These are phyloP conservation scores for Trichogramma pretiosum DNA, from an alignment of 1,140 invertebrate species.

Conservation along the genomic window DNA sequence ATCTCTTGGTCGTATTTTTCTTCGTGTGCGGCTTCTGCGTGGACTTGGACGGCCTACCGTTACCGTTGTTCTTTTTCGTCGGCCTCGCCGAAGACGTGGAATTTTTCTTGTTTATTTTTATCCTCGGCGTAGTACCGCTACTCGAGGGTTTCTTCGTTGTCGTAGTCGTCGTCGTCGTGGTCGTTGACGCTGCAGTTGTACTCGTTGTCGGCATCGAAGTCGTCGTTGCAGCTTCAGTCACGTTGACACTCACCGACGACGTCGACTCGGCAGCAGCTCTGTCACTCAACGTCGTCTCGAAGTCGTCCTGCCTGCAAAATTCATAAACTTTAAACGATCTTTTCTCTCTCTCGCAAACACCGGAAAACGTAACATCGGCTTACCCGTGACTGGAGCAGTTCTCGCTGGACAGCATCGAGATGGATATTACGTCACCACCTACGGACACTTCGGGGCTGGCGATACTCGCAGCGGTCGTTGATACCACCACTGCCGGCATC, in stretches of 20 bases:
- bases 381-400: conserved; percentile 3
- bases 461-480: neutral
- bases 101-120: too few species aligned
- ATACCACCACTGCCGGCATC: neutral
- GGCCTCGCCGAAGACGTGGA: neutral
- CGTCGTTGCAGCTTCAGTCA: neutral
- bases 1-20: too few species aligned
- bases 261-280: neutral
- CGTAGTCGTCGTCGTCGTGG: conserved; percentile 3
- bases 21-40: too few species aligned
- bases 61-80: neutral
- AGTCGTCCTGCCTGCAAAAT: conserved; percentile 1
- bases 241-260: neutral
- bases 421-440: too few species aligned
- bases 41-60: neutral
- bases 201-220: neutral
- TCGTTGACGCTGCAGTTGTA: neutral
- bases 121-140: too few species aligned
- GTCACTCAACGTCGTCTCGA: neutral
- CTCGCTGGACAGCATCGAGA: neutral
- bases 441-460: conserved; percentile 16
- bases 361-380: neutral
- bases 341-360: neutral
- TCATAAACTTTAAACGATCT: neutral
- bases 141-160: neutral